These are phyloP conservation scores for Synergus laeviventris DNA, from an alignment of 2,888 invertebrate genomes.

Conservation along the genomic window DNA sequence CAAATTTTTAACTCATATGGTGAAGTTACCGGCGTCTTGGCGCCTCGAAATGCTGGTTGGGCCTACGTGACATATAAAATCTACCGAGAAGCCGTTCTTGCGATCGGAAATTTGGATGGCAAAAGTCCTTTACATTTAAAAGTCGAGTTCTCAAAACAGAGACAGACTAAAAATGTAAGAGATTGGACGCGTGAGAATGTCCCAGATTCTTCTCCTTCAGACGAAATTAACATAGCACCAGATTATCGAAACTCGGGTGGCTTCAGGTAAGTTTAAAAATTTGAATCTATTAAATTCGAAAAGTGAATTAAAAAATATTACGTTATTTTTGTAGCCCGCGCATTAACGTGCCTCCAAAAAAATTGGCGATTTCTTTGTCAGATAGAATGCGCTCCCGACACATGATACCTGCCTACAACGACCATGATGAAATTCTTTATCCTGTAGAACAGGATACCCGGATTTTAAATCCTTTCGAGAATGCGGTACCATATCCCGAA, in stretches of 20 bases:
- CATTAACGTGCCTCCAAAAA: not conserved
- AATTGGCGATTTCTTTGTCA: not conserved
- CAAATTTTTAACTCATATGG: conserved; percentile 46
- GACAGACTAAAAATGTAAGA: not conserved
- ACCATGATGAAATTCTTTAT: conserved; percentile 59
- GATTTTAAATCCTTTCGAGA: conserved; percentile 62
- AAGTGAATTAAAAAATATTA: not conserved
- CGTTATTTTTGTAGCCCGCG: not conserved
- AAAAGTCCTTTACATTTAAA: conserved; percentile 27
- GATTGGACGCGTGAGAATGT: not conserved
- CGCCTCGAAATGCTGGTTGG: conserved; percentile 39
- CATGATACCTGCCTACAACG: not conserved
- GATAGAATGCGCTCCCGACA: conserved; percentile 8
- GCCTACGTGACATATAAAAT: conserved; percentile 43
- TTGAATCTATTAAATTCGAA: not conserved
- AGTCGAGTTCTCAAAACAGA: conserved; percentile 13
- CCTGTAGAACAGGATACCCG: conserved; percentile 54
- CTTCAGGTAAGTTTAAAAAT: not conserved
- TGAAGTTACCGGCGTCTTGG: conserved; percentile 40
- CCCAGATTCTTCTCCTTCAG: not conserved
- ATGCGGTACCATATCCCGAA: conserved; percentile 54
- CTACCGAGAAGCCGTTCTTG: conserved; percentile 21
- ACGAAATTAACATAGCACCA: not conserved
- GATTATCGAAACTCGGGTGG: conserved; percentile 5
- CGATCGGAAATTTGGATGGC: not conserved